These are phyloP conservation scores for Sigmodon hispidus DNA, from an alignment of 2,113 vertebrate genomes.

Conservation along the genomic window DNA sequence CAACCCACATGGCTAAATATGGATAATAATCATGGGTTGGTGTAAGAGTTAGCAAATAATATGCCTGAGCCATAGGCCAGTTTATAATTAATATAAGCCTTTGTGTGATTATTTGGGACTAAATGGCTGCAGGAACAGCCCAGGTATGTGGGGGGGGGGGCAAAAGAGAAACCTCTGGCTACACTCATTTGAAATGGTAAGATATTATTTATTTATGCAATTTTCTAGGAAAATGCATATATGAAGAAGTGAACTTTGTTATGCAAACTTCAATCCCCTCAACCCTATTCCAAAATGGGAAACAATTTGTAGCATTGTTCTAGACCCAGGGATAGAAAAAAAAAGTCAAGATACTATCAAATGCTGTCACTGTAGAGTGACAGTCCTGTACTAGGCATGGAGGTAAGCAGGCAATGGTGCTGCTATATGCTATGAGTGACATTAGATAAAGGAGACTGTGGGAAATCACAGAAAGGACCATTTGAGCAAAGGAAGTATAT, in stretches of 20 bases:
- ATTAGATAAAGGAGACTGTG: neutral
- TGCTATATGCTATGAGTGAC: neutral
- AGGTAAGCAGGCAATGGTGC: neutral
- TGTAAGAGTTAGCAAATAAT: no score
- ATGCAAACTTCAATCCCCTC: neutral
- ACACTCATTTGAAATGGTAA: slow-evolving; percentile 46
- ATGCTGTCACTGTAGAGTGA: neutral
- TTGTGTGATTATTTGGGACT: no score
- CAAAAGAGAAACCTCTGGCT: no score
- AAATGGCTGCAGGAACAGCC: no score
- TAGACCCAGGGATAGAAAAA: neutral
- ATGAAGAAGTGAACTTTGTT: slow-evolving; percentile 22
- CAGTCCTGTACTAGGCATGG: neutral
- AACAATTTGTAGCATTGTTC: neutral
- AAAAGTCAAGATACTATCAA: neutral
- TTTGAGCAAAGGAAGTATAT: neutral
- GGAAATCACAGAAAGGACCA: neutral
- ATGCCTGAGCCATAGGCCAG: no score
- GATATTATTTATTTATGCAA: neutral
- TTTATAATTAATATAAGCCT: no score
- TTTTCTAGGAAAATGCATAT: slow-evolving; percentile 16
- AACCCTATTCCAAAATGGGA: neutral
- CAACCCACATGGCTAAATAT: no score
- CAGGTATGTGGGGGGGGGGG: no score
- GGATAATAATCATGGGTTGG: no score